These are phyloP conservation scores for Ectemnius lituratus DNA, from an alignment of 2,888 invertebrate species.

Conservation along the genomic window DNA sequence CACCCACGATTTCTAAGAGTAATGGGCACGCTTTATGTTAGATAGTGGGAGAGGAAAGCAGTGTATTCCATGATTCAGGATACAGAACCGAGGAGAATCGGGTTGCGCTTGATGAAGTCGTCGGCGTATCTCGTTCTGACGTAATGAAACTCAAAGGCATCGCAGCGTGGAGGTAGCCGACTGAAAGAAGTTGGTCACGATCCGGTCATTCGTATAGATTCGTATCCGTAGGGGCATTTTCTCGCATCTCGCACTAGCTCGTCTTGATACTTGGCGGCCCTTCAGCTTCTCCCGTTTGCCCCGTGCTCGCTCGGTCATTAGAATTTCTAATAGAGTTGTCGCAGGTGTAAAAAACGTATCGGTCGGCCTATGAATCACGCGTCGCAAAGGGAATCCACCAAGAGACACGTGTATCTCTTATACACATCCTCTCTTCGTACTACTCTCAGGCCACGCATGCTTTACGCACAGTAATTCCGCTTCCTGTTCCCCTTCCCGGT, in stretches of 20 bases:
- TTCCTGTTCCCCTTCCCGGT: slow-evolving; percentile 21
- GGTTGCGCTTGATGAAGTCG: slow-evolving; percentile 5
- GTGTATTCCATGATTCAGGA: slow-evolving; percentile 5
- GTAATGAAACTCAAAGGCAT: slow-evolving; percentile 49
- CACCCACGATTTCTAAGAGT: not conserved
- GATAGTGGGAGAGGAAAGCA: not conserved
- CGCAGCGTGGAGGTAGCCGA: slow-evolving; percentile 16
- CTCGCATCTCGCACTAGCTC: slow-evolving; percentile 57
- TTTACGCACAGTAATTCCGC: slow-evolving; percentile 51
- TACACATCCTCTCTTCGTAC: slow-evolving; percentile 46
- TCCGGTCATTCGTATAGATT: slow-evolving; percentile 57
- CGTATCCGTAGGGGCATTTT: slow-evolving; percentile 55
- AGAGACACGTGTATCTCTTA: slow-evolving; percentile 73
- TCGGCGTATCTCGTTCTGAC: slow-evolving; percentile 44
- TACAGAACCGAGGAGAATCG: not conserved
- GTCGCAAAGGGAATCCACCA: slow-evolving; percentile 70
- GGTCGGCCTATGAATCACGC: slow-evolving; percentile 76
- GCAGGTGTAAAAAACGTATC: slow-evolving; percentile 74
- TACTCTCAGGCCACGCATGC: slow-evolving; percentile 41
- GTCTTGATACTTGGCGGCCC: not conserved
- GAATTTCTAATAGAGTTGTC: slow-evolving; percentile 77
- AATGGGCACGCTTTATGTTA: not conserved
- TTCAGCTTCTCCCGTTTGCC: not conserved
- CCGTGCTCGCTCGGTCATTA: slow-evolving; percentile 59
- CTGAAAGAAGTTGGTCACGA: slow-evolving; percentile 62